Evolutionary conservation across 2,797 vertebrate genomes (phyloP), one percentile per base, ranked within the genome.

Genomic region (Manis crassicaudata): DNA sequence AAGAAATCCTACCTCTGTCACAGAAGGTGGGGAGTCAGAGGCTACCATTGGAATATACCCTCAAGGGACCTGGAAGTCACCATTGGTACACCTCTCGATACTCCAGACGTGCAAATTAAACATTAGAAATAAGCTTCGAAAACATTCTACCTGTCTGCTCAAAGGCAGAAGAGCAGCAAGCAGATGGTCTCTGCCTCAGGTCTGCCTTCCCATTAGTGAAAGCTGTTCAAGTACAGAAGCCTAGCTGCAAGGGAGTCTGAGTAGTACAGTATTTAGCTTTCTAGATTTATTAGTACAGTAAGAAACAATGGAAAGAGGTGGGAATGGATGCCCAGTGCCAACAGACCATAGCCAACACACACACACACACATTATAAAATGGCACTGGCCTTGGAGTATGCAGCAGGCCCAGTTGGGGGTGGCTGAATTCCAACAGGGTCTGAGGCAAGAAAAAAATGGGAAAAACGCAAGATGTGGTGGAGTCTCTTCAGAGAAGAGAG

Each of bases 401-500:
- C 43, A 58, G 8, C 7, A 43, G 40, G 9, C 52, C 73, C n/a
- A 50, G 13, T 10, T 85, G 23, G 40, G 37, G 14, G 18, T 85
- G 67, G 27, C 67, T 68, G 67, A 81, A 21, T 62, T 75, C 8
- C 60, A 80, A 29, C 60, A 89, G 8, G 29, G 6, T 90, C 50
- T 79, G 43, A 83, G 29, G 29, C 20, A 14, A 56, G 40, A 76
- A 32, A 46, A 90, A 21, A 67, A 29, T 18, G 17, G 27, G 23
- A 11, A 76, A 87, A 82, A 70, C 68, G 52, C 23, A 83, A 88
- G 65, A 83, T 73, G 73, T 52, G 27, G 25, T 65, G 23, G 50
- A 82, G 58, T 43, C 29, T 82, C 54, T 96, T 80, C 60, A 93
- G 67, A 58, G 9, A 95, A 95, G 65, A 68, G 23, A 80, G 13